Evolutionary conservation across 2,888 invertebrate species (phyloP).

Genomic region (Melangyna quadrimaculata): DNA sequence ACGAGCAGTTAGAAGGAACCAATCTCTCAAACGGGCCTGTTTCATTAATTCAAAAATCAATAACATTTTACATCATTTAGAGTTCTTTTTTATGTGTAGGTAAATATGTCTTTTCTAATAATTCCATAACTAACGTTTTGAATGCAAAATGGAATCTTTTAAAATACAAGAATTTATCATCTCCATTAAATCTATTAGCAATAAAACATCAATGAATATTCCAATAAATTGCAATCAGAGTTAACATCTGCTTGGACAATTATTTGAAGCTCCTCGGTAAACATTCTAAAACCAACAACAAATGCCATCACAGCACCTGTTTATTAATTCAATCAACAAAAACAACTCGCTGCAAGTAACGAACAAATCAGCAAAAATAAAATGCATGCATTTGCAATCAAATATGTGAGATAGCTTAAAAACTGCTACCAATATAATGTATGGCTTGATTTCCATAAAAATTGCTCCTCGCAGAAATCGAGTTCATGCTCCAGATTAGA

Average conservation of each 20-base stretch:
- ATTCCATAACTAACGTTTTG: background rate
- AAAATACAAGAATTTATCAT: background rate
- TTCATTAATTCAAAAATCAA: too few species aligned
- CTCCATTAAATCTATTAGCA: background rate
- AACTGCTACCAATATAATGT: slow-evolving; percentile 1
- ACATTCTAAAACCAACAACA: background rate
- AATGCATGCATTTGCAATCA: slow-evolving; percentile 30
- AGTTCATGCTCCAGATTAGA: slow-evolving; percentile 54
- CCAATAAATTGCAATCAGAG: slow-evolving; percentile 24
- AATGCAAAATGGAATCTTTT: background rate
- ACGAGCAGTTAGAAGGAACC: too few species aligned
- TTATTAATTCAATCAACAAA: slow-evolving; percentile 18
- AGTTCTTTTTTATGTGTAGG: background rate
- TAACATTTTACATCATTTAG: background rate
- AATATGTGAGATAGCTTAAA: slow-evolving; percentile 14
- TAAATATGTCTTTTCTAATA: background rate
- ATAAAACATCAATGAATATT: slow-evolving; percentile 4
- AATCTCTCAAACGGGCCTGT: too few species aligned
- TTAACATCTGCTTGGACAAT: background rate
- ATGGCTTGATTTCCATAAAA: background rate
- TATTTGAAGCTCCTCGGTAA: background rate
- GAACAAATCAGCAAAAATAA: background rate
- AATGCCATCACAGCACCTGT: background rate
- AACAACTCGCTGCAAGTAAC: background rate
- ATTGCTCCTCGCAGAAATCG: slow-evolving; percentile 34